A percentile compares a stretch with the other conserved stretches of the same genome.
Conservation (phyloP, 2,888 invertebrate genomes). For the Steinernema carpocapsae region DNA sequence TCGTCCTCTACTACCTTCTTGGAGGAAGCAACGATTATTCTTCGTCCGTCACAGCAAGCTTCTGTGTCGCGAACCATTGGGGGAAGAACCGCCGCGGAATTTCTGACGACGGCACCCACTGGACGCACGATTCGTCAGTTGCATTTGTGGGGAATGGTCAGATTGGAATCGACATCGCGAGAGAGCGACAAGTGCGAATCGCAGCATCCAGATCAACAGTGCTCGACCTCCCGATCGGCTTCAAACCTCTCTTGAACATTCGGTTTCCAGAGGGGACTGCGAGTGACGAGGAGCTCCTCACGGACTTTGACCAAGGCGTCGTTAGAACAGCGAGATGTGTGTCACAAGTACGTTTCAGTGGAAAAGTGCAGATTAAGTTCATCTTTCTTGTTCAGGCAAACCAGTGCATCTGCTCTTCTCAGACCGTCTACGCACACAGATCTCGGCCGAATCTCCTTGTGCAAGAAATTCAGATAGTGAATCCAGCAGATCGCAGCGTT, state of each 20-base stretch:
- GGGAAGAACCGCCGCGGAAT: conserved; percentile 18
- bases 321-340: conserved; percentile 42
- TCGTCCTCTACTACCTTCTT: conserved; percentile 5
- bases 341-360: conserved; percentile 37
- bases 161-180: conserved; percentile 54
- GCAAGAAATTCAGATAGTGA: conserved; percentile 56
- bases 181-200: conserved; percentile 38
- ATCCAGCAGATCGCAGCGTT: conserved; percentile 38
- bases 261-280: conserved; percentile 33
- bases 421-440: conserved; percentile 55
- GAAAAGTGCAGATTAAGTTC: too few relatives aligned
- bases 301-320: conserved; percentile 43
- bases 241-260: conserved; percentile 31
- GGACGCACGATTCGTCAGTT: conserved; percentile 38
- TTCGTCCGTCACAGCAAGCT: conserved; percentile 4
- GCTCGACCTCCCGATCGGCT: not conserved
- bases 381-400: conserved; percentile 45
- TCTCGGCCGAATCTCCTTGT: conserved; percentile 54
- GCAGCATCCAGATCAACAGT: not conserved
- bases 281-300: conserved; percentile 32
- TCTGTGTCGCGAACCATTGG: conserved; percentile 28
- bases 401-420: conserved; percentile 59
- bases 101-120: conserved; percentile 19
- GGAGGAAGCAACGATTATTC: not conserved
- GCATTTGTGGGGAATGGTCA: conserved; percentile 64